A percentile compares a stretch with the other conserved stretches of the same genome.
phyloP scores from a whole-genome alignment of 1,140 invertebrate genomes.

The Neuroterus valhalla region DNA sequence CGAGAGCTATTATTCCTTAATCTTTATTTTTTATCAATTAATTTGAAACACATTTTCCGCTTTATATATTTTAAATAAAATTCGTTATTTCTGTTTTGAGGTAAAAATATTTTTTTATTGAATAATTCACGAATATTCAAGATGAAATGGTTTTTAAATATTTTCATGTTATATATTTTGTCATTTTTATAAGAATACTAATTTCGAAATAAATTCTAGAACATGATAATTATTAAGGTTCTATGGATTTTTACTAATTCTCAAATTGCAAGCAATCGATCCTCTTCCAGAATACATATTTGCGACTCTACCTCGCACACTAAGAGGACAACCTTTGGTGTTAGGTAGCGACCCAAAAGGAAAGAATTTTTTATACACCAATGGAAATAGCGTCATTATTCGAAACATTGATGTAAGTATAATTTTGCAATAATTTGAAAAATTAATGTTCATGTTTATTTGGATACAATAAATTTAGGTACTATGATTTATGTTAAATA shows the following conservation, averaged over 20 bases:
- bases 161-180: not conserved
- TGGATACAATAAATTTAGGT: constrained; percentile 34
- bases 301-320: constrained; percentile 93
- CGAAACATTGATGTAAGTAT: constrained; percentile 92
- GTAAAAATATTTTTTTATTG: no score
- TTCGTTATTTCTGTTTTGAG: no score
- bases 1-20: not conserved
- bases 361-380: constrained; percentile 97
- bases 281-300: constrained; percentile 88
- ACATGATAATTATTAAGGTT: constrained; percentile 25
- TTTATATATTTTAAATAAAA: constrained; percentile 1
- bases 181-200: constrained; percentile 4
- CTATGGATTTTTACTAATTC: not conserved
- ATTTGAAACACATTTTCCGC: not conserved
- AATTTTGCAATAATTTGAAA: not conserved
- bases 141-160: no score
- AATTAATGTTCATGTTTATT: constrained; percentile 22
- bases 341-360: constrained; percentile 97
- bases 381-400: constrained; percentile 98
- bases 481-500: constrained; percentile 17
- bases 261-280: constrained; percentile 22
- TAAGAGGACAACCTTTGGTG: constrained; percentile 93
- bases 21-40: constrained; percentile 22
- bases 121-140: no score
- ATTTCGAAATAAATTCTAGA: constrained; percentile 25